Percentiles rank a stretch among this genome's conserved stretches.
Evolutionary conservation across 1,140 invertebrate species (phyloP).

Genomic region (Fopius arisanus): DNA sequence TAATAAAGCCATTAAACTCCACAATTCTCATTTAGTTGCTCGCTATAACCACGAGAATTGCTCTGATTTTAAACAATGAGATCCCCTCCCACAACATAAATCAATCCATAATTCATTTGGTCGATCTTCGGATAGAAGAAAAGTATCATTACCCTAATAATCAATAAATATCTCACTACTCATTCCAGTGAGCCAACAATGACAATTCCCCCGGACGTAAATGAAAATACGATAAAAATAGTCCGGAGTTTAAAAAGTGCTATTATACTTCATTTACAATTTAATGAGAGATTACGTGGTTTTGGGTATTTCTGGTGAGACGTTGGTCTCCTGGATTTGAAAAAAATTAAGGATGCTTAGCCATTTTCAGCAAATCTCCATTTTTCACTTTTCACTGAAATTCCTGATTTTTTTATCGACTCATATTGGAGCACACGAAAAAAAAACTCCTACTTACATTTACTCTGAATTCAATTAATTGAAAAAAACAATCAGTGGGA

Average conservation of each 20-base stretch:
- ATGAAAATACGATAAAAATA: constrained; percentile 4
- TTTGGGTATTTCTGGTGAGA: too few species aligned
- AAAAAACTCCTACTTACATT: too few species aligned
- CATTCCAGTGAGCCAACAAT: constrained; percentile 4
- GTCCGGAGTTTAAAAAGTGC: constrained; percentile 10
- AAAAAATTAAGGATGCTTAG: too few species aligned
- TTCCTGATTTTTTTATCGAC: too few species aligned
- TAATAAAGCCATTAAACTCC: constrained; percentile 9
- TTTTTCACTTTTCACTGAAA: constrained; percentile 32
- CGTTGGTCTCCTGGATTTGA: too few species aligned
- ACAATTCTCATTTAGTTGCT: neutral
- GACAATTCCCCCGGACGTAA: neutral
- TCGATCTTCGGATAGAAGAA: constrained; percentile 31
- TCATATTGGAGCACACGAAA: too few species aligned
- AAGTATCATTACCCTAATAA: constrained; percentile 15
- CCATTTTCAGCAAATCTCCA: neutral
- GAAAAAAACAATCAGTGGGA: too few species aligned
- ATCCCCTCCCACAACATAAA: constrained; percentile 10
- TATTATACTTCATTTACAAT: constrained; percentile 9
- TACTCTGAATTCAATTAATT: too few species aligned
- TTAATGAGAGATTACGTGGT: neutral
- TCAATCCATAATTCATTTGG: constrained; percentile 20
- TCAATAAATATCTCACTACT: constrained; percentile 1
- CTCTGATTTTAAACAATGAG: neutral
- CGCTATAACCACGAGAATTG: neutral